A percentile compares a stretch with the other conserved stretches of the same genome.
Evolutionary conservation across 1,140 invertebrate genomes (phyloP).

Genomic region (Cepaea nemoralis): DNA sequence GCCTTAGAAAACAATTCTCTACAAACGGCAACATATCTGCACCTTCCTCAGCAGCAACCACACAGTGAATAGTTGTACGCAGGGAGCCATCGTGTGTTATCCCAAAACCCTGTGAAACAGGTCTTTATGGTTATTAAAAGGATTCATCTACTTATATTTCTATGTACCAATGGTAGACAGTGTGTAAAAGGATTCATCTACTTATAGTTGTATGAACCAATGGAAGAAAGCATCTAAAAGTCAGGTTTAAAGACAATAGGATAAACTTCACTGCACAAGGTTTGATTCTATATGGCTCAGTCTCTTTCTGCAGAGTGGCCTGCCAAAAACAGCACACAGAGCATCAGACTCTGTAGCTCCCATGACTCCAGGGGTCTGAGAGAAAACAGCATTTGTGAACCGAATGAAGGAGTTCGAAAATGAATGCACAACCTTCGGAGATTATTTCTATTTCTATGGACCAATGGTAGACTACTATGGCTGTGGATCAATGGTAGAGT

Average conservation of each 20-base stretch:
- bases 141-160: neutral
- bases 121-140: no score
- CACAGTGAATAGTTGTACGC: constrained; percentile 54
- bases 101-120: constrained; percentile 52
- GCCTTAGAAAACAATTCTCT: constrained; percentile 54
- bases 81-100: constrained; percentile 46
- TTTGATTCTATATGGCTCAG: no score
- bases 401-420: no score
- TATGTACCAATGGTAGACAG: neutral
- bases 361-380: no score
- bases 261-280: no score
- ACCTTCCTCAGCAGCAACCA: constrained; percentile 47
- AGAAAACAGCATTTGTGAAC: no score
- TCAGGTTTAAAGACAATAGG: neutral
- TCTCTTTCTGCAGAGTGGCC: no score
- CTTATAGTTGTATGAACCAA: neutral
- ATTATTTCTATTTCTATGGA: neutral
- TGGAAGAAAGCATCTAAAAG: neutral
- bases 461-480: neutral
- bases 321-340: no score
- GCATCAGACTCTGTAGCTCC: no score
- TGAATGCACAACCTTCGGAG: neutral
- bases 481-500: no score
- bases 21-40: constrained; percentile 48
- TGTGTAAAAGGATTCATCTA: neutral